phyloP scores from a whole-genome alignment of 2,797 vertebrate species.

The Danio choprae region DNA sequence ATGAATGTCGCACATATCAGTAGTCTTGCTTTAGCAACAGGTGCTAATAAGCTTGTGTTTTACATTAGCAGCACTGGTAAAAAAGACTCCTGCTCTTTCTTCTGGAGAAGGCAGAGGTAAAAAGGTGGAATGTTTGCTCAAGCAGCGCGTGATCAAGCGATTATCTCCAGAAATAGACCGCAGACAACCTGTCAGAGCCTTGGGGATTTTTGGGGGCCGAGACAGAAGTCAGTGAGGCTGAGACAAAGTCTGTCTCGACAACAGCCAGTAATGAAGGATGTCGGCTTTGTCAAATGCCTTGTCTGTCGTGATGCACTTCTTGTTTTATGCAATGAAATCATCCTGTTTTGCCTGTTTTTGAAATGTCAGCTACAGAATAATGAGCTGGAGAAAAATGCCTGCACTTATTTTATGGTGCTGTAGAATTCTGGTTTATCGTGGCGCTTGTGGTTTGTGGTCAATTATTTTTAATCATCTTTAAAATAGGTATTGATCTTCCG shows the following conservation, averaged over 20 bases:
- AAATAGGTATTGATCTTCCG: not conserved
- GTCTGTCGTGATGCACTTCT: not conserved
- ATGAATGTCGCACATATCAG: not conserved
- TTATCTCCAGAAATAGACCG: conserved; percentile 66
- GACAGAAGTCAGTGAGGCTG: conserved; percentile 45
- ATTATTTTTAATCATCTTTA: not conserved
- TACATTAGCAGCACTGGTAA: conserved; percentile 62
- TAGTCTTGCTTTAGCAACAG: not conserved
- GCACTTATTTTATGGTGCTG: not conserved
- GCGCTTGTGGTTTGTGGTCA: not conserved
- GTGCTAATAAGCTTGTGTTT: conserved; percentile 43
- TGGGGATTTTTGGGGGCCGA: conserved; percentile 57
- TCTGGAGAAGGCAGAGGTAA: conserved; percentile 61
- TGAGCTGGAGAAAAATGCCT: not conserved
- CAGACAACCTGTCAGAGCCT: conserved; percentile 52
- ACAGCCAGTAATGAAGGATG: conserved; percentile 23
- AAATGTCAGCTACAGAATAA: conserved; percentile 9
- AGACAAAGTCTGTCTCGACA: conserved; percentile 31
- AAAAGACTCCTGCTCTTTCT: conserved; percentile 52
- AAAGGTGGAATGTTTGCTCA: conserved; percentile 62
- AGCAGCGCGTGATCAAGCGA: conserved; percentile 58
- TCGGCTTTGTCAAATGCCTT: conserved; percentile 13
- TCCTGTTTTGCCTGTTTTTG: not conserved
- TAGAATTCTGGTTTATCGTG: not conserved
- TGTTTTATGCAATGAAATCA: not conserved